Evolutionary conservation across 1,140 invertebrate species (phyloP).

Genomic region (Diorhabda elongata): DNA sequence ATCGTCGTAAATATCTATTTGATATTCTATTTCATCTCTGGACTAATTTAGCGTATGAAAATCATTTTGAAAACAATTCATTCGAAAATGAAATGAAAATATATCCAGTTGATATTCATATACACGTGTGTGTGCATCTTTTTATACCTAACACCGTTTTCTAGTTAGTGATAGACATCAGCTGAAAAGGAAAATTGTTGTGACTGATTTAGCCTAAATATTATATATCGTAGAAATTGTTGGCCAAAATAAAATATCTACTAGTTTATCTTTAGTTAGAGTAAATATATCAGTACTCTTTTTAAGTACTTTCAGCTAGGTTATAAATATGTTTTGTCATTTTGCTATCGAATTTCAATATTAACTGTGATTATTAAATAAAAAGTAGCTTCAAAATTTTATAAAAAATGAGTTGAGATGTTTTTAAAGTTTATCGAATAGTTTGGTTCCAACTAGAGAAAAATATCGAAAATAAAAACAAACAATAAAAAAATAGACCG

Average conservation of each 20-base stretch:
- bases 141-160: too few species aligned
- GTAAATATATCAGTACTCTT: too few species aligned
- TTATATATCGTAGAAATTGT: slow-evolving; percentile 8
- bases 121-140: too few species aligned
- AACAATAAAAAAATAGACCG: too few species aligned
- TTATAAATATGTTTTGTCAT: slow-evolving; percentile 5
- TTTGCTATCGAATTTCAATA: neutral
- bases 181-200: slow-evolving; percentile 18
- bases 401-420: neutral
- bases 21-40: too few species aligned
- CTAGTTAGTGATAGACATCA: too few species aligned
- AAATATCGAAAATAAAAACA: neutral
- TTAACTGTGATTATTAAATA: neutral
- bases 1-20: too few species aligned
- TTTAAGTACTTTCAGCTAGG: neutral
- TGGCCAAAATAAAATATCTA: slow-evolving; percentile 2
- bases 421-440: neutral
- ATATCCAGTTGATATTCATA: too few species aligned
- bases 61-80: too few species aligned
- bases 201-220: slow-evolving; percentile 30
- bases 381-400: neutral
- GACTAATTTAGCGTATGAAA: too few species aligned
- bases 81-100: too few species aligned
- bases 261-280: neutral
- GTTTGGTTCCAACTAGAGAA: neutral